These are phyloP conservation scores for Patiria miniata DNA, from an alignment of 35 echinoderm and acorn worm genomes.

Conservation along the genomic window DNA sequence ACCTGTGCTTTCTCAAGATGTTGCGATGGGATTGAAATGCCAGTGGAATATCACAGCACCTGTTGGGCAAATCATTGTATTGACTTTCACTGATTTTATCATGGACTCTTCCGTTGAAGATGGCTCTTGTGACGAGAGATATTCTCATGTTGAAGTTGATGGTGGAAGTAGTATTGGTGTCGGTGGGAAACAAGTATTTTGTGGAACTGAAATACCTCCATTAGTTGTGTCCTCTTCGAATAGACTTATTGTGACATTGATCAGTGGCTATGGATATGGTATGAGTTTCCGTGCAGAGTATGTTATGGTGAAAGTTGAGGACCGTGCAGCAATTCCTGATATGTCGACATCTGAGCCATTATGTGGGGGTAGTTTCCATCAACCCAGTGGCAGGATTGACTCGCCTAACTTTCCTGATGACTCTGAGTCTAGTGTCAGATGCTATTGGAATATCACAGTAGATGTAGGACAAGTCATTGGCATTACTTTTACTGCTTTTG, in stretches of 20 bases:
- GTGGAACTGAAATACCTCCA: not conserved
- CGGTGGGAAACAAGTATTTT: not conserved
- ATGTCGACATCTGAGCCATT: no score
- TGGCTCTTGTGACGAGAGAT: not conserved
- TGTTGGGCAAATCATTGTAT: not conserved
- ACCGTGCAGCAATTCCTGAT: no score
- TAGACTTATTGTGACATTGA: not conserved
- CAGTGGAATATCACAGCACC: not conserved
- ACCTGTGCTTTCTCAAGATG: not conserved
- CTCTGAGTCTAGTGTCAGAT: not conserved
- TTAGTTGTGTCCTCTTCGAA: not conserved
- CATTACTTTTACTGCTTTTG: not conserved
- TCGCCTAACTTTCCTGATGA: not conserved
- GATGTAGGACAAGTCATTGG: not conserved
- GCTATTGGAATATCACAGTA: not conserved
- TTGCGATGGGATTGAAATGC: not conserved
- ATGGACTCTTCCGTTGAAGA: not conserved
- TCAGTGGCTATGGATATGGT: not conserved
- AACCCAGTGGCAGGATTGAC: not conserved
- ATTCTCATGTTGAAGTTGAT: not conserved
- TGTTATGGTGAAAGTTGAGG: not conserved
- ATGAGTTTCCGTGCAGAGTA: not conserved
- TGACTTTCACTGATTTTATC: not conserved
- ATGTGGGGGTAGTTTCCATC: not conserved
- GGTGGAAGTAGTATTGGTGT: not conserved